Evolutionary conservation across 1,140 invertebrate genomes (phyloP).

Genomic region (Brachystomella parvula): DNA sequence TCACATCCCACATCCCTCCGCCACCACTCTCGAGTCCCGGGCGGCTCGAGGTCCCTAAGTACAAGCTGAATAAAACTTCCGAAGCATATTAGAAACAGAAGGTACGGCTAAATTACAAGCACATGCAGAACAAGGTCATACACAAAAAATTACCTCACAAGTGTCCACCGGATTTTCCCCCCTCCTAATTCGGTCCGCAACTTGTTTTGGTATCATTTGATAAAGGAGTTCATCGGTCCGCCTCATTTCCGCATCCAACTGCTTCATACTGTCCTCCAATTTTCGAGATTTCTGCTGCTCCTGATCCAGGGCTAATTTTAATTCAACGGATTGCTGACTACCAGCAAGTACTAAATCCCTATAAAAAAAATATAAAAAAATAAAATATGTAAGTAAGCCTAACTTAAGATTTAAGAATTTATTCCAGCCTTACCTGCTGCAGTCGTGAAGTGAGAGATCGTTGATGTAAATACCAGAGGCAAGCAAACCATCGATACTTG

Average conservation of each 20-base stretch:
- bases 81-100: no score
- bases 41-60: no score
- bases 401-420: no score
- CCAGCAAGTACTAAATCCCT: slow-evolving; percentile 93
- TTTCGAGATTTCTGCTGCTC: slow-evolving; percentile 95
- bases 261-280: slow-evolving; percentile 89
- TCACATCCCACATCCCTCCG: no score
- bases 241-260: slow-evolving; percentile 90
- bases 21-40: no score
- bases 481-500: slow-evolving; percentile 79
- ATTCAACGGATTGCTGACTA: slow-evolving; percentile 92
- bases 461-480: slow-evolving; percentile 89
- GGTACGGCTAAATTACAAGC: no score
- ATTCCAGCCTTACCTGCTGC: slow-evolving; percentile 70
- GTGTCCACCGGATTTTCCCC: slow-evolving; percentile 91
- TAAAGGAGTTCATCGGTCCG: slow-evolving; percentile 90
- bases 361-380: slow-evolving; percentile 33
- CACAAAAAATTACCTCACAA: slow-evolving; percentile 89
- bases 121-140: no score
- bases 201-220: slow-evolving; percentile 97
- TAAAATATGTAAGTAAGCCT: no score
- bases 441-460: slow-evolving; percentile 95
- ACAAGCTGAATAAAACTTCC: no score
- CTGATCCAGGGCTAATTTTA: slow-evolving; percentile 90
- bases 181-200: slow-evolving; percentile 79